These are phyloP conservation scores for Sepiola atlantica DNA, from an alignment of 2,888 invertebrate genomes.

Conservation along the genomic window DNA sequence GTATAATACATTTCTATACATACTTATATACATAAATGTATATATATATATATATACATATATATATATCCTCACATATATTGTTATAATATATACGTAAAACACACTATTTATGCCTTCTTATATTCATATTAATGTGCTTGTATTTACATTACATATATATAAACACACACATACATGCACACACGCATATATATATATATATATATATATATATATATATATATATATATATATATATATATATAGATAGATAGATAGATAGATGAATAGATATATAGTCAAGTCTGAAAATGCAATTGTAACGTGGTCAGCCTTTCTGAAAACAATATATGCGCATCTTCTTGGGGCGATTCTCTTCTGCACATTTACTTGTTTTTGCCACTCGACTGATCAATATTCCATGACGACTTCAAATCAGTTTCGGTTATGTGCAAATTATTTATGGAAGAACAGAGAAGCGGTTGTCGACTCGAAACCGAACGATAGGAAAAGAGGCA, in stretches of 20 bases:
- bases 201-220: not conserved
- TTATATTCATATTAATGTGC: no score
- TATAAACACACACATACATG: not conserved
- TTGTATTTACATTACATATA: no score
- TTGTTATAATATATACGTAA: no score
- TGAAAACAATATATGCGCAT: slow-evolving; percentile 16
- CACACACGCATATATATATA: not conserved
- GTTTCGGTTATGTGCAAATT: not conserved
- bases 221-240: not conserved
- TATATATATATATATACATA: no score
- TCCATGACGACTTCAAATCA: not conserved
- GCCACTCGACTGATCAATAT: slow-evolving; percentile 32
- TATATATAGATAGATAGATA: not conserved
- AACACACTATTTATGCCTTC: no score
- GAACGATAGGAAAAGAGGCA: not conserved
- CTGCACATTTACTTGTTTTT: not conserved
- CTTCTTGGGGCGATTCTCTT: not conserved
- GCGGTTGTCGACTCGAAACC: not conserved
- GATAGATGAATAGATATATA: not conserved
- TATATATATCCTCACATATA: no score
- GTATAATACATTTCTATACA: no score
- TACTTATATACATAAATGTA: no score
- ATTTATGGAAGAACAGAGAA: not conserved
- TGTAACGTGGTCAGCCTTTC: not conserved
- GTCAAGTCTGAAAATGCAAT: not conserved